These are phyloP conservation scores for Thomomys bottae DNA, from an alignment of 2,113 vertebrate genomes.

Conservation along the genomic window DNA sequence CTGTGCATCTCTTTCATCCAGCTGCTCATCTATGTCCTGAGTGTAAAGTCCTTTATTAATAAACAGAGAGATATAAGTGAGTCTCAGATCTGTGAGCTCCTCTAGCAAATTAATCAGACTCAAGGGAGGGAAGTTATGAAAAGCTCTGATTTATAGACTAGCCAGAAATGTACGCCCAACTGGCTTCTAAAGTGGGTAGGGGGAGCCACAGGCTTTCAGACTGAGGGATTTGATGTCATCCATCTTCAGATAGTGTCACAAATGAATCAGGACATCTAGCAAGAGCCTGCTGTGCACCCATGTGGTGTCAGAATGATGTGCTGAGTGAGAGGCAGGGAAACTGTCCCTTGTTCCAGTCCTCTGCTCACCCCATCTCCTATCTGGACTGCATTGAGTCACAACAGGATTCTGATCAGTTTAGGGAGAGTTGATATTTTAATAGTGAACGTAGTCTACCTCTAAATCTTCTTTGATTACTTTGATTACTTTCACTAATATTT, in stretches of 20 bases:
- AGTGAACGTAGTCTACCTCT: neutral
- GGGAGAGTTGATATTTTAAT: neutral
- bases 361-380: neutral
- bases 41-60: neutral
- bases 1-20: neutral
- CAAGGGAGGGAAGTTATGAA: neutral
- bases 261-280: neutral
- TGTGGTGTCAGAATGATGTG: neutral
- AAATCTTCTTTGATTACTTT: neutral
- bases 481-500: slow-evolving; percentile 1
- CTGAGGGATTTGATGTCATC: neutral
- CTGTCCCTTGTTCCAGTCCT: neutral
- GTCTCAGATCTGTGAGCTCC: neutral
- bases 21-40: neutral
- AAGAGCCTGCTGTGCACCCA: neutral
- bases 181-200: neutral
- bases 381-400: neutral
- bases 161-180: neutral
- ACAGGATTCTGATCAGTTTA: neutral
- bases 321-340: neutral
- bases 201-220: neutral
- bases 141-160: neutral
- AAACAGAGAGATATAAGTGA: neutral
- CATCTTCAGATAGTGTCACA: neutral
- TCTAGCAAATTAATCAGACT: neutral